phyloP scores from a whole-genome alignment of 2,797 vertebrate genomes.

The Sarcoramphus papa region DNA sequence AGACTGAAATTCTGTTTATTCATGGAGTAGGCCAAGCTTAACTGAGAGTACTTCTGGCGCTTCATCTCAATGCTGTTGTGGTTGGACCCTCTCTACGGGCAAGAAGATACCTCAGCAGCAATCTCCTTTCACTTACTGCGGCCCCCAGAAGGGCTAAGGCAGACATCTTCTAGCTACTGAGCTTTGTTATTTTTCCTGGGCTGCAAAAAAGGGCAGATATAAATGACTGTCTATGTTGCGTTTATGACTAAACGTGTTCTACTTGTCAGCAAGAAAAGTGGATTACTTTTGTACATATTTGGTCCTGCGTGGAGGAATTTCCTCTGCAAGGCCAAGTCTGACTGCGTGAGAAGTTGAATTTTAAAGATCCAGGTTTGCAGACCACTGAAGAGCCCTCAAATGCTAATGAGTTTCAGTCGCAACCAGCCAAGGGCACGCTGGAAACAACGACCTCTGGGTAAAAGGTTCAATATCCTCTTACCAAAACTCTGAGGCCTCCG shows the following conservation, averaged over 20 bases:
- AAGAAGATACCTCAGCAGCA: neutral
- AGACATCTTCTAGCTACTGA: neutral
- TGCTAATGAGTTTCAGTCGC: slow-evolving; percentile 21
- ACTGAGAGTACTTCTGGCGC: neutral
- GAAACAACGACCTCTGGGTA: slow-evolving; percentile 26
- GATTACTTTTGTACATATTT: neutral
- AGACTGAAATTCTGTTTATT: neutral
- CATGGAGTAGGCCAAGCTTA: neutral
- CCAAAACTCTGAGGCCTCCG: slow-evolving; percentile 28
- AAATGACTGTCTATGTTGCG: neutral
- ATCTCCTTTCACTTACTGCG: neutral
- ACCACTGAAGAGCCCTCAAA: neutral
- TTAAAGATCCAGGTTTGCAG: neutral
- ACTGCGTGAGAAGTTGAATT: neutral
- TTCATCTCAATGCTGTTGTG: neutral
- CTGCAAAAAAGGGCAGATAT: neutral
- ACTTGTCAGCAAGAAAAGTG: neutral
- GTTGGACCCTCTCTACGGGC: neutral
- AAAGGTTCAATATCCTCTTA: slow-evolving; percentile 29
- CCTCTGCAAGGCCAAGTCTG: neutral
- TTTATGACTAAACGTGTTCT: neutral
- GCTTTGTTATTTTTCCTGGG: neutral
- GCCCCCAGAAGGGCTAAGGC: neutral
- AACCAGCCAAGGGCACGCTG: neutral
- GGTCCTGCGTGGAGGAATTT: neutral